Base-by-base conservation (phyloP, 2,113 vertebrate genomes). In the Odocoileus hemionus region DNA sequence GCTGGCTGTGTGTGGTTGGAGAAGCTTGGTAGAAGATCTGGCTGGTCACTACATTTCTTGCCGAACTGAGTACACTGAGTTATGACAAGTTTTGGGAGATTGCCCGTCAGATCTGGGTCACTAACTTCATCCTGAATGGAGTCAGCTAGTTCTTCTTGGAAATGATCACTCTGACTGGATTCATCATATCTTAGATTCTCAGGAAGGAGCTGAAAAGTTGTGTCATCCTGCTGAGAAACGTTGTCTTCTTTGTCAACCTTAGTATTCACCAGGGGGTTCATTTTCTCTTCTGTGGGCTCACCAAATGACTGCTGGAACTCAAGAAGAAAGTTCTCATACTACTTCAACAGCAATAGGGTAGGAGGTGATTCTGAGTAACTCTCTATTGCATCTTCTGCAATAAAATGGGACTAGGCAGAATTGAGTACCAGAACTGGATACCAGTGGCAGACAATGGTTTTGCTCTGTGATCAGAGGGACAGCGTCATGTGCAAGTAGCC, bases 31-130 rank as follows among this genome's bases (percentile, higher is more conserved):
- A 98, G 58, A n/a, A 97, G 94, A 28, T 97, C 91, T 95, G 98
- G 97, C 52, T 39, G 96, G 52, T 92, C 2, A 30, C 26, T 96
- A 45, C 9, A 11, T 92, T 97, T 96, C 45, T 64, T 96, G 79
- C 97, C 90, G 74, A 97, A 36, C 57, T 97, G 90, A 95, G 97
- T 97, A 57, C 96, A 97, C 45, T 97, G 96, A 84, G 74, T 97
- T 0, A 61, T 1, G 88, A 97, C 92, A 45, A 96, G 91, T 26
- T 98, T 93, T 92, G 96, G 98, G 25, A 96, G 74, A 58, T 92
- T 98, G 26, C 25, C 85, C 30, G 91, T 91, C 83, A 67, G 95
- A 87, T 94, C 52, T 64, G 26, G 96, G 39, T n/a, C 54, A 83
- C 60, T 89, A 26, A 84, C 28, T 90, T 96, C 84, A 87, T 87